A percentile compares a stretch with the other conserved stretches of the same genome.
phyloP scores from a whole-genome alignment of 2,113 vertebrate genomes.

The Naja naja region DNA sequence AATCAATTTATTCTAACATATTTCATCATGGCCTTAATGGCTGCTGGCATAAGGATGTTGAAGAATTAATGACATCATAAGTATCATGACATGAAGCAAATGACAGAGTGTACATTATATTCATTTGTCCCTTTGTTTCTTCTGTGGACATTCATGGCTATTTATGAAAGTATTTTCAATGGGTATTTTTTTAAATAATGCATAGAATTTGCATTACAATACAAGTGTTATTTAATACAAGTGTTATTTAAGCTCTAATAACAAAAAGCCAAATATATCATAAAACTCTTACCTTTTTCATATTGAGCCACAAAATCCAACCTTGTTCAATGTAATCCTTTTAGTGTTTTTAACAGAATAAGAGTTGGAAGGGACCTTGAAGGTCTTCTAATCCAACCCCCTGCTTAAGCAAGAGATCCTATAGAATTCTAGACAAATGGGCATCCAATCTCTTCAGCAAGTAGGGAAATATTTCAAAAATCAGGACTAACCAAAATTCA shows the following conservation, averaged over 20 bases:
- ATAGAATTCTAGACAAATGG: background rate
- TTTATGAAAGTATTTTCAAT: background rate
- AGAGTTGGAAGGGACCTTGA: background rate
- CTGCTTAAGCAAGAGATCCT: background rate
- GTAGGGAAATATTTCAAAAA: constrained; percentile 38
- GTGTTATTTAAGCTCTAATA: background rate
- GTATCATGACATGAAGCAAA: background rate
- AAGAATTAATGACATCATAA: background rate
- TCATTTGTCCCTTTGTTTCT: background rate
- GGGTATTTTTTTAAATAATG: background rate
- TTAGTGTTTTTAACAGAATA: constrained; percentile 4
- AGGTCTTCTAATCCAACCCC: background rate
- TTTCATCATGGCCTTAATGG: background rate
- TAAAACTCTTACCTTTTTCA: background rate
- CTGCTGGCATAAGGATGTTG: background rate
- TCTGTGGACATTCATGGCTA: background rate
- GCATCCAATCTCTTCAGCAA: background rate
- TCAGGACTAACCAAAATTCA: constrained; percentile 36
- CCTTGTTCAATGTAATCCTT: constrained; percentile 3
- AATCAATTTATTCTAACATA: background rate
- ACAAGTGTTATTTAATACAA: background rate
- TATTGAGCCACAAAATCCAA: background rate
- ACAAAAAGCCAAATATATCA: background rate
- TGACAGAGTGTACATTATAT: background rate
- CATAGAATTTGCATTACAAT: constrained; percentile 17